Evolutionary conservation across 2,888 invertebrate genomes (phyloP).

Genomic region (Drosophila infuscata): DNA sequence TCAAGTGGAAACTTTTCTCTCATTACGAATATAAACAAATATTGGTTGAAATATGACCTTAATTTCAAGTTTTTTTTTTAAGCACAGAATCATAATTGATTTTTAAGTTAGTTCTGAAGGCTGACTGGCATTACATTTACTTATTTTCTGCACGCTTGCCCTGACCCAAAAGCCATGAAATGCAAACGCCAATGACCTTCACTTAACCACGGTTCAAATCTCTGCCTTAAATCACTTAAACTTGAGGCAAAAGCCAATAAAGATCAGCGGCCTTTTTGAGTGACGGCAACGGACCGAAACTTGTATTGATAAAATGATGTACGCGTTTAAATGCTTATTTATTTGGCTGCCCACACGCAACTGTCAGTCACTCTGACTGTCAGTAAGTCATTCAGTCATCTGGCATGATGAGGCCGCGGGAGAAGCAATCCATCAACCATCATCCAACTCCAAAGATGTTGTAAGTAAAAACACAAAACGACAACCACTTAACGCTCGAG

Average conservation of each 20-base stretch:
- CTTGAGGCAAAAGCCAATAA: constrained; percentile 54
- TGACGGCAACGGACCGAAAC: constrained; percentile 28
- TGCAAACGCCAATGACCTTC: constrained; percentile 73
- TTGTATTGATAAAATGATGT: constrained; percentile 73
- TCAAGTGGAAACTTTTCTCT: not conserved
- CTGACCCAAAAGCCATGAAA: constrained; percentile 69
- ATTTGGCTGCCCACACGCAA: constrained; percentile 40
- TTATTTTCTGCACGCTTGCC: constrained; percentile 18
- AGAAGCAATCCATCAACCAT: constrained; percentile 31
- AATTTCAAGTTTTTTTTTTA: not conserved
- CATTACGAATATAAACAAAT: not conserved
- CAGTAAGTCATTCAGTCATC: not conserved
- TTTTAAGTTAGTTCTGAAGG: constrained; percentile 17
- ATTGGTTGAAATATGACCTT: not conserved
- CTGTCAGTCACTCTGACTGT: not conserved
- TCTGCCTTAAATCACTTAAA: constrained; percentile 58
- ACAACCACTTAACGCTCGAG: not conserved
- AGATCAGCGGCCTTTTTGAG: constrained; percentile 62
- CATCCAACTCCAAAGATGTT: not conserved
- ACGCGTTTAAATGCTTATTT: constrained; percentile 57
- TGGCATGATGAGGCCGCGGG: constrained; percentile 14
- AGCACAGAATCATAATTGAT: constrained; percentile 10
- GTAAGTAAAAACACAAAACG: constrained; percentile 1
- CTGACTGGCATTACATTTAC: constrained; percentile 9
- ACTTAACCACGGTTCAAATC: constrained; percentile 65